Base-by-base conservation (phyloP, 92 coral and sea anemone genomes). In the Hydrozoanthus gracilis region DNA sequence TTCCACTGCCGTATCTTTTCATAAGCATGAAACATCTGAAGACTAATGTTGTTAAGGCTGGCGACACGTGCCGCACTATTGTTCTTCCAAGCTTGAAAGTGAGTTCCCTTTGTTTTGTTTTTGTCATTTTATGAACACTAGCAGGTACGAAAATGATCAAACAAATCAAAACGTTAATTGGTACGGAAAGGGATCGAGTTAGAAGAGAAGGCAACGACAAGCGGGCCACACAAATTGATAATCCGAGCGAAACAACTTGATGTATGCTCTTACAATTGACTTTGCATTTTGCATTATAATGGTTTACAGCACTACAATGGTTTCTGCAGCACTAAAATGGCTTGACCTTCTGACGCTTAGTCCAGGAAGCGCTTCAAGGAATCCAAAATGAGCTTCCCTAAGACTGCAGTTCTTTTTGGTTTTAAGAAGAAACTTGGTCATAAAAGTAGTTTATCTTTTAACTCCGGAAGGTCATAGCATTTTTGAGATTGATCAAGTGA, bases 51-150 rank as follows among this genome's bases (percentile, higher is more conserved):
- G 54, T 48, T 14, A 8, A 74, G 79, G 48, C 18, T 7, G 56
- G 62, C 20, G 85, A 80, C 85, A 80, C 85, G 85, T 80, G 85
- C 85, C 85, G 18, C 18, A 5, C 15, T 3, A 80, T 80, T 80
- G 85, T 80, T 62, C 64, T 48, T 15, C 46, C 16, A 64, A 48
- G 75, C 74, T 65, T 80, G 74, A 65, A 64, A 67, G 60, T 64
- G 73, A 18, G 61, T 64, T 20, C 6, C 14, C 51, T 80, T 65
- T 80, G 74, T 80, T 67, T 7, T 27, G 45, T 12, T 45, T 61
- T 48, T 80, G 85, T 65, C 85, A 48, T 46, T 64, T 27, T 80
- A 65, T 48, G 85, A 80, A 77, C 74, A 65, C 62, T 65, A 64
- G 85, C 85, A 62, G 85, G 74, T 80, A 62, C 73, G 12, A 80